Evolutionary conservation across 2,113 vertebrate species (phyloP).

Genomic region (Regulus satrapa): DNA sequence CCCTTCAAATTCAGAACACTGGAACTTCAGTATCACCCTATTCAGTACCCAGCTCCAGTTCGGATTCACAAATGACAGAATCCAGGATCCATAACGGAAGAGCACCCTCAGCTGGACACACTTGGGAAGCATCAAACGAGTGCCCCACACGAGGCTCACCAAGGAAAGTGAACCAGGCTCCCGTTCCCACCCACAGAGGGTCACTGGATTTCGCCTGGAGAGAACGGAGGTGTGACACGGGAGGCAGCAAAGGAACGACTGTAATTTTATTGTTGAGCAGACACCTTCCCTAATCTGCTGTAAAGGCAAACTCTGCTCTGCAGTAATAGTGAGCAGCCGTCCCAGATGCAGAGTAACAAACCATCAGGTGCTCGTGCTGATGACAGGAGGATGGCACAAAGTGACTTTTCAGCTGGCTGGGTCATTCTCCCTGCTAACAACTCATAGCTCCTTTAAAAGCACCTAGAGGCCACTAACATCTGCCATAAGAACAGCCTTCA

Average conservation of each 20-base stretch:
- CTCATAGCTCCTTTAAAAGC: background rate
- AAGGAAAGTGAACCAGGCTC: background rate
- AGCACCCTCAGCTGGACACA: slow-evolving; percentile 47
- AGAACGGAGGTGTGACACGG: background rate
- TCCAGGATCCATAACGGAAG: background rate
- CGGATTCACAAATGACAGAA: background rate
- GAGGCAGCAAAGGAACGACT: background rate
- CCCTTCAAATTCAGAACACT: background rate
- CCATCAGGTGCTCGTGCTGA: background rate
- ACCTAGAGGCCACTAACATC: background rate
- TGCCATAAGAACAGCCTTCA: background rate
- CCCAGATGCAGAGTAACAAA: background rate
- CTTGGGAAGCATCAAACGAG: background rate
- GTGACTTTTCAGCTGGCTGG: background rate
- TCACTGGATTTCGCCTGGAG: background rate
- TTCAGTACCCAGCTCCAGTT: background rate
- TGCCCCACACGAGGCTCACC: background rate
- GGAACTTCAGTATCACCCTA: background rate
- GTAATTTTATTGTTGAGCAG: background rate
- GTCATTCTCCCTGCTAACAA: background rate
- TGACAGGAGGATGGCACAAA: background rate
- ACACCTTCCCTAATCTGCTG: background rate
- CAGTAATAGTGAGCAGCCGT: background rate
- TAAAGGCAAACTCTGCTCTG: background rate
- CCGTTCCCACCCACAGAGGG: background rate